Evolutionary conservation across 2,888 invertebrate genomes (phyloP), one percentile per base, ranked within the genome.

Genomic region (Orchesella flavescens): DNA sequence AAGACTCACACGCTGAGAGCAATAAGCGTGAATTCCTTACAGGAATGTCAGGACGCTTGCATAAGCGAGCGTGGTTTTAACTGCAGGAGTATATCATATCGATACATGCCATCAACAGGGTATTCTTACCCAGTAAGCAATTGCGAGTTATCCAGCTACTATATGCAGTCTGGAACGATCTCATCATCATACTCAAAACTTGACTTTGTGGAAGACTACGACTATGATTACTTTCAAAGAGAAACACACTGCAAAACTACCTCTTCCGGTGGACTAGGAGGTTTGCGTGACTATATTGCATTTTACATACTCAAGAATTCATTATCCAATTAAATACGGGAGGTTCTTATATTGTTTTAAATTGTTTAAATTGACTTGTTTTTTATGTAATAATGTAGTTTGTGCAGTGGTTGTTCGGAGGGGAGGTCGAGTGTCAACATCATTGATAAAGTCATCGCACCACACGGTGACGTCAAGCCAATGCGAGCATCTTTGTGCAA

Each of bases 221-320:
- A 88, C 73, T 88, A 88, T 69, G 88, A 88, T 74, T 88, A 85
- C 69, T 88, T 88, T 80, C 88, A 88, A 55, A 71, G 88, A 1
- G 88, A 88, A 61, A 86, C 86, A 0, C 86, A 87, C 69, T 88
- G 88, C 72, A 88, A 88, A 66, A 87, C 88, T 1, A 87, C 87
- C 15, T 74, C 82, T 34, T 84, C 82, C 13, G 79, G 82, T 1
- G 76, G 77, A 59, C 82, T 85, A 65, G 87, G 86, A 49, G 87
- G 87, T 85, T 55, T 63, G 71, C 24, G 44, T 9, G 19, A n/a
- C 17, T 63, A 15, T 59, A 61, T 49, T 49, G 9, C 13, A 12
- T 49, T 49, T 49, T 49, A n/a, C n/a, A n/a, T n/a, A n/a, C n/a
- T n/a, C n/a, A n/a, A n/a, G n/a, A n/a, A n/a, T n/a, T n/a, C n/a